Base-by-base conservation (phyloP, 1,140 invertebrate species). In the Ericerus pela region DNA sequence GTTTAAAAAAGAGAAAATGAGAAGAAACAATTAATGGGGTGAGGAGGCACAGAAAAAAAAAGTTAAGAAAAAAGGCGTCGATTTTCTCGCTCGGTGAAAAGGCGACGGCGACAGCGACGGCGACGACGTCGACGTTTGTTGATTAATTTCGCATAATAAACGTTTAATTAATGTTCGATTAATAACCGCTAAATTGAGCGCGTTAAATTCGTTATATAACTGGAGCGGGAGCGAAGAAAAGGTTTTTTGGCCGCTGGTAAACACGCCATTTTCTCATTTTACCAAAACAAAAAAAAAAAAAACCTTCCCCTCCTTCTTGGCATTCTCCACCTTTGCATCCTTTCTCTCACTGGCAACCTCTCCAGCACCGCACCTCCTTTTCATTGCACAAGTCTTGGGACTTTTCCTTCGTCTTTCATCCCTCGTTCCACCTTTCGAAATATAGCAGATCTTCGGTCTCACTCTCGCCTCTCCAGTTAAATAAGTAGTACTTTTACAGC, bases 91-190 rank as follows among this genome's bases (percentile, higher is more conserved):
- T n/a, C n/a, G n/a, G n/a, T n/a, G n/a, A n/a, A n/a, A n/a, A n/a
- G n/a, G n/a, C n/a, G n/a, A n/a, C n/a, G n/a, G n/a, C n/a, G n/a
- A n/a, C n/a, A n/a, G n/a, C n/a, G n/a, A n/a, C n/a, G n/a, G 30
- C 41, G 41, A 18, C 10, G 26, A 47, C 22, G 41, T 24, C 41
- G 41, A 18, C 41, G 41, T 47, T 24, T 24, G 20, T 47, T 47
- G 41, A 47, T 47, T 47, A 47, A 47, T 47, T 47, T 47, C 41
- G 41, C 41, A 47, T 47, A 47, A 47, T 47, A 47, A 47, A 47
- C 41, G 41, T 24, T 47, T 47, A 47, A 47, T 47, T 47, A 47
- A 47, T 47, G 41, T 47, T 47, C 41, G 41, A 47, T 47, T 47
- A 47, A 47, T 47, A 47, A 47, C 41, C 41, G 41, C 41, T 47